Evolutionary conservation across 2,888 invertebrate species (phyloP).

Genomic region (Oscheius myriophilus): DNA sequence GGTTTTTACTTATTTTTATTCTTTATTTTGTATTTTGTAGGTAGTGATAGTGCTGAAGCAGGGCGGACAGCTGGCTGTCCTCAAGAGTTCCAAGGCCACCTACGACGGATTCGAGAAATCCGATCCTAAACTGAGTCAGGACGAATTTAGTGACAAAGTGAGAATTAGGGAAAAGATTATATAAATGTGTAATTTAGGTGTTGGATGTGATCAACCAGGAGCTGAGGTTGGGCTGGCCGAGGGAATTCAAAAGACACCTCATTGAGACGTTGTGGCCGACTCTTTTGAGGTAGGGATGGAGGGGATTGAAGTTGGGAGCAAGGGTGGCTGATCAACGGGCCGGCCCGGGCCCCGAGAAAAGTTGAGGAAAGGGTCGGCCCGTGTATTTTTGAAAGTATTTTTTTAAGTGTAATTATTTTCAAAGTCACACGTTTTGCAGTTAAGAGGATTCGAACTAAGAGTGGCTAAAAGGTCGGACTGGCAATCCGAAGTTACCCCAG

Average conservation of each 20-base stretch:
- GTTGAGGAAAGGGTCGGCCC: not conserved
- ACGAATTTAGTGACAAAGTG: slow-evolving; percentile 60
- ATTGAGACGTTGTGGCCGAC: slow-evolving; percentile 66
- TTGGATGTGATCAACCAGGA: slow-evolving; percentile 66
- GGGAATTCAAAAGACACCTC: slow-evolving; percentile 61
- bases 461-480: no score
- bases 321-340: no score
- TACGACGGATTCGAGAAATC: slow-evolving; percentile 57
- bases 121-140: slow-evolving; percentile 43
- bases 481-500: no score
- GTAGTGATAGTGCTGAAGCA: slow-evolving; percentile 56
- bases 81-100: slow-evolving; percentile 58
- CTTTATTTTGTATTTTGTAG: slow-evolving; percentile 21
- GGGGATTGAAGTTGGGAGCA: not conserved
- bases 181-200: slow-evolving; percentile 49
- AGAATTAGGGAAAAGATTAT: not conserved
- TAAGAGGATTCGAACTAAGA: no score
- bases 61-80: slow-evolving; percentile 65
- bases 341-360: no score
- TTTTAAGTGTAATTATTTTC: no score
- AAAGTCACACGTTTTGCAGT: no score
- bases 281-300: slow-evolving; percentile 34
- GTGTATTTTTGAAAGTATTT: no score
- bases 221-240: slow-evolving; percentile 65
- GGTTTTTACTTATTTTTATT: slow-evolving; percentile 25